These are phyloP conservation scores for zebrafish (Danio rerio) DNA, from an alignment of 2,113 vertebrate species.

Conservation along the genomic window DNA sequence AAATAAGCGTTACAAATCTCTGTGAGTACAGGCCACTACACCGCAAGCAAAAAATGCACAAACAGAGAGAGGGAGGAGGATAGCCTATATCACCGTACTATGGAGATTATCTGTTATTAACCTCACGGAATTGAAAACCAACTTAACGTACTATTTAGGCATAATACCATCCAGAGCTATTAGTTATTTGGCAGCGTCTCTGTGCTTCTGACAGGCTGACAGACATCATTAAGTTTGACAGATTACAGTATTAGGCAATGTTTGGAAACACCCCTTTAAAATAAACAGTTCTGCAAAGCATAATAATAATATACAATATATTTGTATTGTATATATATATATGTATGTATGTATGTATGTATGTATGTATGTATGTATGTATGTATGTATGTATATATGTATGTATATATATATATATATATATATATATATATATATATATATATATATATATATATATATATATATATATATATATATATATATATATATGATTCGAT, in stretches of 20 bases:
- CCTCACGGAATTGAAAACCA: not conserved
- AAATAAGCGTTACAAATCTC: constrained; percentile 41
- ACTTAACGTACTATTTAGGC: not conserved
- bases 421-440: too few relatives aligned
- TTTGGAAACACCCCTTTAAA: constrained; percentile 16
- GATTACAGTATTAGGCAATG: constrained; percentile 21
- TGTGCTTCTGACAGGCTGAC: not conserved
- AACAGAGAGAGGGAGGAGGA: constrained; percentile 13
- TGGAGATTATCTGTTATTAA: constrained; percentile 32
- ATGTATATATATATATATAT: too few relatives aligned
- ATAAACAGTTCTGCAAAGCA: not conserved
- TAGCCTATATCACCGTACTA: not conserved
- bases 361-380: too few relatives aligned
- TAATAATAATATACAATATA: too few relatives aligned
- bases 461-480: too few relatives aligned
- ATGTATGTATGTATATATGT: not conserved
- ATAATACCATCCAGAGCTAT: not conserved
- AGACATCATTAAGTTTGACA: constrained; percentile 21
- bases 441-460: too few relatives aligned
- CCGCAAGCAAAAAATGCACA: constrained; percentile 29
- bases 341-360: not conserved
- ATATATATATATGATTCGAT: too few relatives aligned
- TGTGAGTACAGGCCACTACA: constrained; percentile 21
- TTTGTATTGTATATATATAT: too few relatives aligned
- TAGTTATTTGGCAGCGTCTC: not conserved